Evolutionary conservation across 2,888 invertebrate species (phyloP), one percentile per base, ranked within the genome.

Genomic region (Xylota segnis): DNA sequence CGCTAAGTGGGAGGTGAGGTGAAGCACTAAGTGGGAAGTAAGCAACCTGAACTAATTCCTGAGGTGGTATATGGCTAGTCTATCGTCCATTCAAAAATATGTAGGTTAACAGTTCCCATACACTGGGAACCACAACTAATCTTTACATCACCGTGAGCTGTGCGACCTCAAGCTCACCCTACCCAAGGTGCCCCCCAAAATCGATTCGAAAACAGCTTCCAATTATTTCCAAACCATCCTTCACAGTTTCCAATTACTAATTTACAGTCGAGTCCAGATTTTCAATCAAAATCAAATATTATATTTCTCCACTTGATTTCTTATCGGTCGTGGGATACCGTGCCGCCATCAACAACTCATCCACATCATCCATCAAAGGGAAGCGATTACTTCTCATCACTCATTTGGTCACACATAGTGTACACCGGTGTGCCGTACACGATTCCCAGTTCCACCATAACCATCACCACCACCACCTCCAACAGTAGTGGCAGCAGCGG

Each of bases 321-420:
- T 87, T 78, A 83, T 78, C 78, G 70, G 43, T 40, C 32, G 27
- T 34, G n/a, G 18, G 59, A 37, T 29, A 70, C 37, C 50, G 43
- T 37, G 50, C 71, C 72, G 66, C 47, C 83, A 70, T 77, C 78
- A 72, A 76, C 77, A 74, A 58, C 87, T 56, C 61, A 74, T 79
- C 83, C 65, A 70, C 59, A 54, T 59, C 84, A 84, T 84, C 75
- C 84, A 84, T 84, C 84, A 84, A 86, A 86, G 72, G 68, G 77
- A 79, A 82, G 77, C 86, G 86, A 82, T 72, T 77, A 72, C 86
- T 71, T 81, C 84, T 82, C 86, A 86, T 86, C 86, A 86, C 76
- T 86, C 86, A 76, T 82, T 82, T 75, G 70, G 79, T 79, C 84
- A 59, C 79, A 84, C 79, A 84, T 52, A 66, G 58, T 34, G 56